These are phyloP conservation scores for Carterocephalus palaemon DNA, from an alignment of 2,888 invertebrate genomes.

Conservation along the genomic window DNA sequence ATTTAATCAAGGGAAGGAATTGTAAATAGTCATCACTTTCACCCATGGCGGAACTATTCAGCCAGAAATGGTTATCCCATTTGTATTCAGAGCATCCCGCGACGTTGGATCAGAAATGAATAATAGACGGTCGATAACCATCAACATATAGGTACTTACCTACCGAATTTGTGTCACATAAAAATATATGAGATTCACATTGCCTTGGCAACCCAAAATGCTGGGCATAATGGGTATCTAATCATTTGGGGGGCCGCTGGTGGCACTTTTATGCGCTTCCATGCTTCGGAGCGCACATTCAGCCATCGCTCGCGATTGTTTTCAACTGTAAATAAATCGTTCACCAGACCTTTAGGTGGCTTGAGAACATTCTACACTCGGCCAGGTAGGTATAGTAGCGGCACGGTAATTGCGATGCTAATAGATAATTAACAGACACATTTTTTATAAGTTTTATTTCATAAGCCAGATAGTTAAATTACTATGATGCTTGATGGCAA, in stretches of 20 bases:
- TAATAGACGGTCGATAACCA: conserved; percentile 47
- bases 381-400: no score
- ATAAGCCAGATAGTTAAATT: neutral
- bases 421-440: no score
- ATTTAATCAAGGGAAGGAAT: conserved; percentile 45
- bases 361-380: no score
- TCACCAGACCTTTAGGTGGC: no score
- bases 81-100: conserved; percentile 46
- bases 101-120: conserved; percentile 57
- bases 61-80: conserved; percentile 36
- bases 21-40: conserved; percentile 43
- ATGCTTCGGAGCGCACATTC: no score
- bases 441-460: conserved; percentile 13
- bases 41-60: conserved; percentile 36
- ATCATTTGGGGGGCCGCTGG: no score
- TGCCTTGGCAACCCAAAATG: conserved; percentile 7
- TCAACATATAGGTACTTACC: no score
- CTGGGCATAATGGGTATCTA: neutral
- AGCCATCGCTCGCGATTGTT: no score
- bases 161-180: conserved; percentile 46
- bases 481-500: no score
- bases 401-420: no score
- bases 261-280: no score
- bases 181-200: conserved; percentile 8
- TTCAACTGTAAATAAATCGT: no score